Percentiles rank a stretch among this genome's conserved stretches.
Conservation (phyloP, 2,888 invertebrate species). For the Coenonympha glycerion region DNA sequence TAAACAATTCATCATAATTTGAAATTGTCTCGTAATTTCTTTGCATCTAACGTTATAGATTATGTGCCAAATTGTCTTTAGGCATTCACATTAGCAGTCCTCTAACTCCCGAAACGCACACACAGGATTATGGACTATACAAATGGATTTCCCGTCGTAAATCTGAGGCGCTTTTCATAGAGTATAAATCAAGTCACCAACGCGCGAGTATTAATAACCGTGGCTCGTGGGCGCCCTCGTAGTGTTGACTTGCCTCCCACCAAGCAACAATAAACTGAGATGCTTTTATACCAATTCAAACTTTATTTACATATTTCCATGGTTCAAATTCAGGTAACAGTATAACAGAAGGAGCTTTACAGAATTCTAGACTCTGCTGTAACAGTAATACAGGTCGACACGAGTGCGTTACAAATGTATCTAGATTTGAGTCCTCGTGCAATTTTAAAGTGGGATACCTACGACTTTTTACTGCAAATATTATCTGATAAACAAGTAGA, state of each 20-base stretch:
- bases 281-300: not conserved
- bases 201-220: slow-evolving; percentile 26
- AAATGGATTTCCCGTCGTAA: slow-evolving; percentile 27
- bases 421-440: slow-evolving; percentile 5
- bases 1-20: too few species aligned
- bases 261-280: slow-evolving; percentile 2
- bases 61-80: not conserved
- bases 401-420: not conserved
- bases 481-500: slow-evolving; percentile 7
- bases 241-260: slow-evolving; percentile 18
- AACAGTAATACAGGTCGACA: not conserved
- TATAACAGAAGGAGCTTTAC: not conserved
- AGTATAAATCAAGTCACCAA: slow-evolving; percentile 26
- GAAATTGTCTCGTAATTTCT: too few species aligned
- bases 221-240: slow-evolving; percentile 19
- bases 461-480: slow-evolving; percentile 8
- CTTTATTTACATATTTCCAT: not conserved
- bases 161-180: slow-evolving; percentile 25
- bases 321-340: not conserved
- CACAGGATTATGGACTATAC: slow-evolving; percentile 20
- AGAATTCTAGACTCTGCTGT: not conserved
- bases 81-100: slow-evolving; percentile 6
- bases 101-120: slow-evolving; percentile 18
- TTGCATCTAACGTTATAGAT: not conserved
- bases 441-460: slow-evolving; percentile 12